A percentile compares a stretch with the other conserved stretches of the same genome.
Conservation (phyloP, 2,888 invertebrate genomes). For the Ctenicera cuprea region DNA sequence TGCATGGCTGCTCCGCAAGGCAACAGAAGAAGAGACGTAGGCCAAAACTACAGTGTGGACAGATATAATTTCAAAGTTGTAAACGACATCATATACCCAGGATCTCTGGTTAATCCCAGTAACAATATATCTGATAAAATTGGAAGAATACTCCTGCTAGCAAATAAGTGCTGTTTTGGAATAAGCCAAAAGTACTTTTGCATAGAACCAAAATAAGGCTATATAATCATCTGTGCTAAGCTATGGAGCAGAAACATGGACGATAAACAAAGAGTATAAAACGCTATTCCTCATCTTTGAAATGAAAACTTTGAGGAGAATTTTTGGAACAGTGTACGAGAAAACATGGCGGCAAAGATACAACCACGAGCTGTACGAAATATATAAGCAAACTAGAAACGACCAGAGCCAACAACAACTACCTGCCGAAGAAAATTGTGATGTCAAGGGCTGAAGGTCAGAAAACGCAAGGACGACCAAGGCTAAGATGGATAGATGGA, state of each 20-base stretch:
- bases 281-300: neutral
- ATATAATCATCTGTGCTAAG: too few relatives aligned
- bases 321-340: too few relatives aligned
- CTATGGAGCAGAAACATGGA: neutral
- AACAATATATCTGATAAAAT: neutral
- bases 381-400: neutral
- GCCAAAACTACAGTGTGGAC: conserved; percentile 2
- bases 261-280: too few relatives aligned
- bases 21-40: neutral
- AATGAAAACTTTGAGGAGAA: neutral
- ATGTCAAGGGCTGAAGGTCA: neutral
- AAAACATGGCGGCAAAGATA: neutral
- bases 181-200: neutral
- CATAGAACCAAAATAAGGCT: conserved; percentile 14
- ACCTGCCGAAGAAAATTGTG: neutral
- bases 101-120: neutral
- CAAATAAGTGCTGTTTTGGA: neutral
- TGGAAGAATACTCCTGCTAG: too few relatives aligned
- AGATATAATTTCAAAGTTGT: neutral
- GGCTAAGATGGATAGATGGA: too few relatives aligned
- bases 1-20: neutral
- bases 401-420: neutral
- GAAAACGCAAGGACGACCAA: neutral
- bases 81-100: neutral
- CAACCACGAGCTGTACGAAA: neutral